Percentiles rank a stretch among this genome's conserved stretches.
Conservation (phyloP, 2,113 vertebrate species). For the Sisor rabdophorus region DNA sequence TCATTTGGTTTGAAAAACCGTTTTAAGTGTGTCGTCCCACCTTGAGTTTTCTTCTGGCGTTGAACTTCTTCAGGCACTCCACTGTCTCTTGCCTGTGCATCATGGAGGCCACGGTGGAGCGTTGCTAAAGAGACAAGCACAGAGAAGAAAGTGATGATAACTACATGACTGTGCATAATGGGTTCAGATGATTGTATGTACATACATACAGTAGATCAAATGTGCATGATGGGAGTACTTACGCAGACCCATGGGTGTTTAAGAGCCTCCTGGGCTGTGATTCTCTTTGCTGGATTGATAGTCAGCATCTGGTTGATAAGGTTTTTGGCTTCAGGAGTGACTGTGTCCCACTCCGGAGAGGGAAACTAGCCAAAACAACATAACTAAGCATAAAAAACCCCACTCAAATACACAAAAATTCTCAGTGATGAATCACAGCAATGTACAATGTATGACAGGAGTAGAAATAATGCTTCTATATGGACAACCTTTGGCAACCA, state of each 20-base stretch:
- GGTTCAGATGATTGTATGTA: neutral
- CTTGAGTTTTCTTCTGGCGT: conserved; percentile 96
- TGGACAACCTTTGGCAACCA: no score
- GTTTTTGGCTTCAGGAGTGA: conserved; percentile 95
- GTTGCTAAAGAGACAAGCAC: conserved; percentile 75
- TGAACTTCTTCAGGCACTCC: conserved; percentile 98
- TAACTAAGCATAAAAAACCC: neutral
- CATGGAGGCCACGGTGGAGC: conserved; percentile 97
- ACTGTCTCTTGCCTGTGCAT: conserved; percentile 98
- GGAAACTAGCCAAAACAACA: conserved; percentile 74
- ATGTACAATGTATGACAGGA: neutral
- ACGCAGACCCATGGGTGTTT: conserved; percentile 99
- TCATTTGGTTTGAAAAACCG: neutral
- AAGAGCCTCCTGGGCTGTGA: conserved; percentile 94
- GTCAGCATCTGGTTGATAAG: conserved; percentile 99
- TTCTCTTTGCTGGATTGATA: conserved; percentile 95
- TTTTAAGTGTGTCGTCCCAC: conserved; percentile 58
- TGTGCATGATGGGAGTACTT: conserved; percentile 65
- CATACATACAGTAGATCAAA: neutral
- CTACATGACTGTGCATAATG: neutral
- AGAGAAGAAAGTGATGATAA: neutral
- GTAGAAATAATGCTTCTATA: neutral
- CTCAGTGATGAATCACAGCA: neutral
- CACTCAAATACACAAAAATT: neutral
- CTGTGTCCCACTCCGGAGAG: conserved; percentile 94